Evolutionary conservation across 2,113 vertebrate species (phyloP).

Genomic region (Hyla sarda): DNA sequence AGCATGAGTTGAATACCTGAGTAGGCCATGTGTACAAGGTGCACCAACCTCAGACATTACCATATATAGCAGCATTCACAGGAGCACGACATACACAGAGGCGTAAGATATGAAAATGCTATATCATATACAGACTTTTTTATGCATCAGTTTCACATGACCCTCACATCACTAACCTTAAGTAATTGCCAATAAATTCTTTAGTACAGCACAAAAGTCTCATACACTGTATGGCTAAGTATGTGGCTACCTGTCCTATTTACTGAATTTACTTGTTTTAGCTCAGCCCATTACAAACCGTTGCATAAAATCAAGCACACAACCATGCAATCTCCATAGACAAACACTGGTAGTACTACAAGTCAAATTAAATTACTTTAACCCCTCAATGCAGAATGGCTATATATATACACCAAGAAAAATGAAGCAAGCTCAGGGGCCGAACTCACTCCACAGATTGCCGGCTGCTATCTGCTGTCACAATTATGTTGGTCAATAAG

Average conservation of each 20-base stretch:
- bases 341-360: not conserved
- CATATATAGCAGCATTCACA: not conserved
- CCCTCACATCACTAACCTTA: not conserved
- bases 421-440: too few relatives aligned
- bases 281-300: not conserved
- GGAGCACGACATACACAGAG: not conserved
- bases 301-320: not conserved
- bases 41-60: not conserved
- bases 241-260: not conserved
- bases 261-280: not conserved
- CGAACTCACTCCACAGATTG: too few relatives aligned
- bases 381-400: too few relatives aligned
- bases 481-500: too few relatives aligned
- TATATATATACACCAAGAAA: too few relatives aligned
- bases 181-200: not conserved
- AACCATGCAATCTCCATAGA: too few relatives aligned
- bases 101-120: not conserved
- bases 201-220: not conserved
- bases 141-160: too few relatives aligned
- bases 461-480: too few relatives aligned
- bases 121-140: not conserved
- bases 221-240: not conserved
- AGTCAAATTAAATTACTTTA: too few relatives aligned
- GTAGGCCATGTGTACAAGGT: not conserved
- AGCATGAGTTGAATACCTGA: not conserved